Evolutionary conservation across 1,140 invertebrate genomes (phyloP).

Genomic region (Calliphora vicina): DNA sequence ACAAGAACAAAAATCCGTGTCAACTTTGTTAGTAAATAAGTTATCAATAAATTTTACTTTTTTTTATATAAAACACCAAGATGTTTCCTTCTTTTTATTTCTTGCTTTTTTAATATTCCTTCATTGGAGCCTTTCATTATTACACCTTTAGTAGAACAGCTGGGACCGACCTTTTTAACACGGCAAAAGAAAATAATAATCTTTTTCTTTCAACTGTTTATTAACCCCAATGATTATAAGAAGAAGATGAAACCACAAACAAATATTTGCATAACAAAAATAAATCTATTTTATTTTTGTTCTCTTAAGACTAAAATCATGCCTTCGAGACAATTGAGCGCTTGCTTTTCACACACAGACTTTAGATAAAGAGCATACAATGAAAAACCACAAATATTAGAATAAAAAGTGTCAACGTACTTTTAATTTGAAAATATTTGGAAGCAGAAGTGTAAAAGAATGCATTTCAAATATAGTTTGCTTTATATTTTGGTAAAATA

Average conservation of each 20-base stretch:
- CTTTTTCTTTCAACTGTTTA: not conserved
- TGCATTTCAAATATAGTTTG: too few relatives aligned
- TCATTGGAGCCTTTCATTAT: not conserved
- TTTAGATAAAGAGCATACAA: not conserved
- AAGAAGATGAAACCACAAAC: not conserved
- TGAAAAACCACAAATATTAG: not conserved
- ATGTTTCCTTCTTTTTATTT: not conserved
- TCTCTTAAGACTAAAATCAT: not conserved
- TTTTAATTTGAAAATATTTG: not conserved
- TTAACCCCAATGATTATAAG: constrained; percentile 2
- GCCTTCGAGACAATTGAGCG: not conserved
- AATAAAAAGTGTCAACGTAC: not conserved
- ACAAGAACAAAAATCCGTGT: not conserved
- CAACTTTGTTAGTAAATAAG: constrained; percentile 29
- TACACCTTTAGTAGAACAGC: not conserved
- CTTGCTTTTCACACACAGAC: not conserved
- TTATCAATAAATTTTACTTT: constrained; percentile 31
- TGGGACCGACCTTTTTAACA: not conserved
- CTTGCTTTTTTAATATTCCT: too few relatives aligned
- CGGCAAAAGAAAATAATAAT: not conserved
- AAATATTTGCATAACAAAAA: not conserved
- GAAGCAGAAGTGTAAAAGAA: not conserved
- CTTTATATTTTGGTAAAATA: too few relatives aligned
- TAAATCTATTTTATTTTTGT: not conserved
- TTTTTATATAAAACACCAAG: constrained; percentile 22